A percentile compares a stretch with the other conserved stretches of the same genome.
These are phyloP conservation scores for Neodiprion lecontei DNA, from an alignment of 1,140 invertebrate species.

Conservation along the genomic window DNA sequence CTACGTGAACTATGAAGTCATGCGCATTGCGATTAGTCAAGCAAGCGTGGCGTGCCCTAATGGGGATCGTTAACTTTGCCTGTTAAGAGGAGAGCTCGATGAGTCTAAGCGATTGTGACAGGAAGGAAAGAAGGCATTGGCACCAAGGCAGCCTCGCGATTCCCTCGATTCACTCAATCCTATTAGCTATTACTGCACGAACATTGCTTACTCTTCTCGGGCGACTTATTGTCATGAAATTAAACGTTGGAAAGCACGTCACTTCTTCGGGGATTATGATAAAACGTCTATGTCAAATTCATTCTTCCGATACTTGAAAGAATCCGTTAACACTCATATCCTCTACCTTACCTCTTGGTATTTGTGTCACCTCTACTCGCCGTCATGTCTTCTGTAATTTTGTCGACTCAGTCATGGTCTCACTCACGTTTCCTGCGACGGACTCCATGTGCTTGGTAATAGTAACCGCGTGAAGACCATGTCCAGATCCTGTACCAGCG, in stretches of 20 bases:
- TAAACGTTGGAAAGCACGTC: no score
- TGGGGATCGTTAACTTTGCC: conserved; percentile 53
- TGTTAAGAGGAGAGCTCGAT: neutral
- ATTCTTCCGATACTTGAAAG: neutral
- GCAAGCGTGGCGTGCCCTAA: conserved; percentile 50
- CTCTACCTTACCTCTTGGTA: no score
- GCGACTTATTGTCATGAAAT: no score
- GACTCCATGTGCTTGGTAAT: no score
- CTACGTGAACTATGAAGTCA: conserved; percentile 56
- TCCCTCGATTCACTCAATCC: conserved; percentile 13
- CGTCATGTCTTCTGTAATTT: no score
- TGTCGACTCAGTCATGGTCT: no score
- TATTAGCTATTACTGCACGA: neutral
- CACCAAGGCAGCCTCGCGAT: neutral
- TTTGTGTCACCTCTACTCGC: no score
- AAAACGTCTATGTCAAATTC: conserved; percentile 21
- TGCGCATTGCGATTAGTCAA: conserved; percentile 56
- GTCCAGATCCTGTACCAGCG: no score
- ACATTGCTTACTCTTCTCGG: neutral
- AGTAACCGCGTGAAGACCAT: no score
- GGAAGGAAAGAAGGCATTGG: neutral
- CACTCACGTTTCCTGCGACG: no score
- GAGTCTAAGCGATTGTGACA: neutral
- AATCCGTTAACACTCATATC: no score
- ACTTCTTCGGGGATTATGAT: neutral